Conservation (phyloP, 2,797 vertebrate genomes). For the Botia almorhae region DNA sequence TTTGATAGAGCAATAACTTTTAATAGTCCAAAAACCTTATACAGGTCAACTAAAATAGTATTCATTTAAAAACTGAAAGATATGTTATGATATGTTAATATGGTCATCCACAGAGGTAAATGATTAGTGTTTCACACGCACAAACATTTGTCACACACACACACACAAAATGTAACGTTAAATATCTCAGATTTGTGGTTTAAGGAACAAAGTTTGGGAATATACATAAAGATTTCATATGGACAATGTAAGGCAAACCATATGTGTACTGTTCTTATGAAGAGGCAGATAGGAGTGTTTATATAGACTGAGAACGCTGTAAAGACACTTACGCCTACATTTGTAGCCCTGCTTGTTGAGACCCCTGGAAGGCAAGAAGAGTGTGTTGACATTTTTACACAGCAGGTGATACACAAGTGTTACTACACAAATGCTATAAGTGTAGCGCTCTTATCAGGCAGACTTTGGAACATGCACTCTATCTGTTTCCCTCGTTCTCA, state of each 20-base stretch:
- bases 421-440: not conserved
- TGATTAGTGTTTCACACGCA: not conserved
- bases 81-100: not conserved
- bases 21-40: not conserved
- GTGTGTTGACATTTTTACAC: conserved; percentile 9
- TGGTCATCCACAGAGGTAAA: not conserved
- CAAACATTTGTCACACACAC: no score
- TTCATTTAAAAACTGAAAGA: no score
- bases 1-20: conserved; percentile 4
- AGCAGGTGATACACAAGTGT: not conserved
- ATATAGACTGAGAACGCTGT: conserved; percentile 13
- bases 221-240: no score
- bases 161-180: not conserved
- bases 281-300: not conserved
- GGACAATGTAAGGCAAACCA: not conserved
- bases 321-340: conserved; percentile 90
- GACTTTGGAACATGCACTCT: not conserved
- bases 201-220: not conserved
- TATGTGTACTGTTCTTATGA: not conserved
- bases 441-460: conserved; percentile 4
- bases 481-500: not conserved
- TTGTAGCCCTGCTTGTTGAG: conserved; percentile 99
- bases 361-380: conserved; percentile 82
- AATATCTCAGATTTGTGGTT: not conserved
- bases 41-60: not conserved